Base-by-base conservation (phyloP, 1,140 invertebrate genomes). In the Wasmannia auropunctata region DNA sequence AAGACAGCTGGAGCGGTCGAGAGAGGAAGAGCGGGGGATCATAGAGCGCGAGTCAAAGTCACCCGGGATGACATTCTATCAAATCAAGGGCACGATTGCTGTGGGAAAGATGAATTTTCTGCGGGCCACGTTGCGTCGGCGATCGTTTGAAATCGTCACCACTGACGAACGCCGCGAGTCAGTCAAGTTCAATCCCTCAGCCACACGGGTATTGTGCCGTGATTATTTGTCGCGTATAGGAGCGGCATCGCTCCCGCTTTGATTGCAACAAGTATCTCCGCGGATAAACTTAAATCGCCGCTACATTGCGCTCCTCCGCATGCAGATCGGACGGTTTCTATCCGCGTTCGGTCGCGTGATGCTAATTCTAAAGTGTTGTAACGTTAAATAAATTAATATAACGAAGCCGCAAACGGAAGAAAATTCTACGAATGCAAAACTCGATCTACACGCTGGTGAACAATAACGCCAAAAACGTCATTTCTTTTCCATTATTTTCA, bases 41-140 rank as follows among this genome's bases (percentile, higher is more conserved):
- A 34, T 31, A 62, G 72, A 40, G n/a, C n/a, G 28, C 28, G 46
- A 37, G 25, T 54, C 31, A 31, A 60, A 56, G 25, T 43, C 25
- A 31, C 7, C 11, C 10, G 37, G 60, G 49, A 58, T 72, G 49
- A 70, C n/a, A 56, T 58, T 81, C 16, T 31, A 8, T 11, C 22
- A 11, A 34, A n/a, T 46, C 40, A 58, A 28, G 37, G 40, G 19
- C 67, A 43, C 37, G 79, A 74, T 74, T 83, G 51, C 79, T 83
- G 79, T 83, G 79, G 37, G 79, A 83, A 46, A 74, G 79, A 83
- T 37, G 54, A 83, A 83, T 83, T 74, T 83, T 83, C 51, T 70
- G n/a, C 16, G 65, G 31, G 79, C 25, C 34, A 80, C 31, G 16
- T 72, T 31, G n/a, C 19, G 65, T 72, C 79, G 79, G 79, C 19